These are phyloP conservation scores for Periphyllus acericola DNA, from an alignment of 2,888 invertebrate genomes.

Conservation along the genomic window DNA sequence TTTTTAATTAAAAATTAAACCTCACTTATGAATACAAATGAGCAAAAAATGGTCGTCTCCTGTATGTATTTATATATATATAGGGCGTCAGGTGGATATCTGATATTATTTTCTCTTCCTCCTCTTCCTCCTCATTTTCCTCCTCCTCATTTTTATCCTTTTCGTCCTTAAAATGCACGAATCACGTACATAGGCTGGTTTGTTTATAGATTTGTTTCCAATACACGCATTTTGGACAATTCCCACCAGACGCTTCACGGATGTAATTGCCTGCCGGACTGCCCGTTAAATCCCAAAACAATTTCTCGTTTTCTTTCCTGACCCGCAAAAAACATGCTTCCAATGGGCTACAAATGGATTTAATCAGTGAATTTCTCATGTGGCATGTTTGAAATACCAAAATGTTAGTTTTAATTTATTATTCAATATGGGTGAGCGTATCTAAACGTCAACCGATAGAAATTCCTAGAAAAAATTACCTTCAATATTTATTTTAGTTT, in stretches of 20 bases:
- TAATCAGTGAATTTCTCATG: conserved; percentile 55
- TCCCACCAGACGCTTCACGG: conserved; percentile 47
- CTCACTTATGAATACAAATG: conserved; percentile 52
- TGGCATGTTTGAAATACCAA: neutral
- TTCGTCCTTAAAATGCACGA: conserved; percentile 15
- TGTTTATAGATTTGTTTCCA: conserved; percentile 53
- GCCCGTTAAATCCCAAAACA: conserved; percentile 61
- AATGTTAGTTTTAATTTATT: neutral
- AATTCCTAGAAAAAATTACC: neutral
- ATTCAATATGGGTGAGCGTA: neutral
- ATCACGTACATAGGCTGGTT: neutral
- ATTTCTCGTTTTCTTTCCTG: conserved; percentile 42
- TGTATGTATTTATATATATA: too few species aligned
- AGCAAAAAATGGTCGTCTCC: neutral
- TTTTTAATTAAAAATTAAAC: conserved; percentile 59
- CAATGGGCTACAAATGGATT: conserved; percentile 29
- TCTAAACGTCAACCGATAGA: neutral
- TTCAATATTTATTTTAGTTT: neutral
- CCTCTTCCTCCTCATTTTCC: neutral
- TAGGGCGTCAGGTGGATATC: conserved; percentile 28
- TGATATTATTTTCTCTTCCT: conserved; percentile 8
- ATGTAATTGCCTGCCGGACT: conserved; percentile 57
- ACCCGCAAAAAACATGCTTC: neutral
- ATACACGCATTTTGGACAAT: conserved; percentile 50
- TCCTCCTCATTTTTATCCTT: neutral